Evolutionary conservation across 1,140 invertebrate genomes (phyloP).

Genomic region (Papilio aristodemus): DNA sequence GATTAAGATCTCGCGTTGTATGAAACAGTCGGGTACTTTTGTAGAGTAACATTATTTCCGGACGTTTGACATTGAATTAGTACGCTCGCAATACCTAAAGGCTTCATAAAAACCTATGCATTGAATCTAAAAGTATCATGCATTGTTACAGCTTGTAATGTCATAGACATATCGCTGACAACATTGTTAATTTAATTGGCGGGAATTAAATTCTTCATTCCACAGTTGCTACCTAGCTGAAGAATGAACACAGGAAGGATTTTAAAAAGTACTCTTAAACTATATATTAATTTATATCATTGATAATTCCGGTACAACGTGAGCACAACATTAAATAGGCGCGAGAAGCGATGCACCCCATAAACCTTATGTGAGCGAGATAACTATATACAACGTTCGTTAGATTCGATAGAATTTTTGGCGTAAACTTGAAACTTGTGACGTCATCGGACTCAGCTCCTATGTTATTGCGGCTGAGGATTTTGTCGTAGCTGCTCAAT

Average conservation of each 20-base stretch:
- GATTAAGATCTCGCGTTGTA: slow-evolving; percentile 22
- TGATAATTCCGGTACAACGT: no score
- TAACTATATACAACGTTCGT: no score
- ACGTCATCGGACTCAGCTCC: neutral
- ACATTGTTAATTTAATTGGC: neutral
- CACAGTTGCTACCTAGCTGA: neutral
- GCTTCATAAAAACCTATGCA: slow-evolving; percentile 21
- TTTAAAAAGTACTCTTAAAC: neutral
- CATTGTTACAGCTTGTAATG: neutral
- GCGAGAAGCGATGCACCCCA: neutral
- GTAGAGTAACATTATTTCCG: slow-evolving; percentile 16
- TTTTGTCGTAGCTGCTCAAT: neutral
- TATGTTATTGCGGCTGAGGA: neutral
- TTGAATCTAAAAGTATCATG: neutral
- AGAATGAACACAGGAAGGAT: neutral
- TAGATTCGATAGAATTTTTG: no score
- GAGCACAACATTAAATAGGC: neutral
- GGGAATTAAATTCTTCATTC: neutral
- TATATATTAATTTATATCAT: no score
- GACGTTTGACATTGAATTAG: slow-evolving; percentile 30
- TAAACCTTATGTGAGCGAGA: no score
- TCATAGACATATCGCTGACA: neutral
- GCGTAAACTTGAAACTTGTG: neutral
- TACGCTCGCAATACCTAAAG: neutral
- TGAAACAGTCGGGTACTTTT: slow-evolving; percentile 10